Percentiles rank a stretch among this genome's conserved stretches.
Conservation (phyloP, 2,797 vertebrate genomes). For the Leuciscus waleckii region DNA sequence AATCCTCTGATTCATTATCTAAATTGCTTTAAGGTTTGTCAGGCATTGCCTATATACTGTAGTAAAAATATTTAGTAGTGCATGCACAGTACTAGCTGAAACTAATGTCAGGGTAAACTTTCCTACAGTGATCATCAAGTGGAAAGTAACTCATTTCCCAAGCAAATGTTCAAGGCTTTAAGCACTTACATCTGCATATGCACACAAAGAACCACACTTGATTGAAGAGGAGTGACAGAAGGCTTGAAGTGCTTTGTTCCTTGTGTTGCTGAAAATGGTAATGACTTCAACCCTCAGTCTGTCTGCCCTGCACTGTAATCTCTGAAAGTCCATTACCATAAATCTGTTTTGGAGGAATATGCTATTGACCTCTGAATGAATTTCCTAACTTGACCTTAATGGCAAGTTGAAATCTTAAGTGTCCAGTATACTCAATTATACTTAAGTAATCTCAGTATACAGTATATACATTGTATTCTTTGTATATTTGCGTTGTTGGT, state of each 20-base stretch:
- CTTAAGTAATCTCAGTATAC: too few relatives aligned
- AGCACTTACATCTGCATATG: conserved; percentile 7
- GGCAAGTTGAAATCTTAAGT: not conserved
- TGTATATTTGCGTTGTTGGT: not conserved
- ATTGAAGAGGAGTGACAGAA: conserved; percentile 14
- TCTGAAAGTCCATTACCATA: not conserved
- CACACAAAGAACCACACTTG: conserved; percentile 3
- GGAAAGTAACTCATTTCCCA: not conserved
- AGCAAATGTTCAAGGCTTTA: conserved; percentile 20
- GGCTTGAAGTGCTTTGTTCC: not conserved
- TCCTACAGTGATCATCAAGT: not conserved
- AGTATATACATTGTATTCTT: not conserved
- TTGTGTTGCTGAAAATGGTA: not conserved
- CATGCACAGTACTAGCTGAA: not conserved
- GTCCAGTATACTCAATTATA: too few relatives aligned
- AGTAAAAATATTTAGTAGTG: not conserved
- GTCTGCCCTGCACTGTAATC: not conserved
- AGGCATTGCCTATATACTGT: not conserved
- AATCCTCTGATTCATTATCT: too few relatives aligned
- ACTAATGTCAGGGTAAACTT: not conserved
- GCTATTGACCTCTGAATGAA: not conserved
- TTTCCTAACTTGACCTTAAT: not conserved
- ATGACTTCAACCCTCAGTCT: conserved; percentile 3
- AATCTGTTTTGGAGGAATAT: not conserved
- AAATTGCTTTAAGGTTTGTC: too few relatives aligned